Conservation (phyloP, 2,888 invertebrate genomes). For the Anagyrus pseudococci region DNA sequence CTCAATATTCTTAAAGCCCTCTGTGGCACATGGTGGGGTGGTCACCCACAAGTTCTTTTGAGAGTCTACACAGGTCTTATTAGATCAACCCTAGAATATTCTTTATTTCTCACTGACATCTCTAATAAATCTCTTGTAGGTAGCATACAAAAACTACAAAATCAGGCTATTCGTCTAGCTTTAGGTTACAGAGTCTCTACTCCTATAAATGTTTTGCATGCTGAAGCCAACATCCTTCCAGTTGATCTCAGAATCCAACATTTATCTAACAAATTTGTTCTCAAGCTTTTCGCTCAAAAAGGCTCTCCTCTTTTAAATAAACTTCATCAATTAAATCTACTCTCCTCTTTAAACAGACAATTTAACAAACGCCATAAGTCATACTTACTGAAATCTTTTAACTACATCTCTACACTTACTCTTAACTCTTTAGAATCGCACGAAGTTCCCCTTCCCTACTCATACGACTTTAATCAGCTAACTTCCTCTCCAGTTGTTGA, state of each 20-base stretch:
- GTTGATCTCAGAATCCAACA: not conserved
- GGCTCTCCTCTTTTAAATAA: not conserved
- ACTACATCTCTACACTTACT: not conserved
- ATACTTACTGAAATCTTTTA: not conserved
- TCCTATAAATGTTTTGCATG: not conserved
- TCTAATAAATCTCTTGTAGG: not conserved
- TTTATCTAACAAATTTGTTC: not conserved
- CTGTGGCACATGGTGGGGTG: constrained; percentile 15
- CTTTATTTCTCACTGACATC: not conserved
- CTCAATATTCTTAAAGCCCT: not conserved
- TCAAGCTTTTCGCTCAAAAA: not conserved
- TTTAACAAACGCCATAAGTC: not conserved
- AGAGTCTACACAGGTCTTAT: constrained; percentile 1
- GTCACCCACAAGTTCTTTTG: constrained; percentile 3
- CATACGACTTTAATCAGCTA: not conserved
- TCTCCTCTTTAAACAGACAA: not conserved
- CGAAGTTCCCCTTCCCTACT: not conserved
- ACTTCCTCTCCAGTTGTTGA: not conserved
- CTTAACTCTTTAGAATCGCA: not conserved
- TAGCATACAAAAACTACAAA: not conserved
- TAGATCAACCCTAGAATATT: constrained; percentile 10
- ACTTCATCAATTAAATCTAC: not conserved
- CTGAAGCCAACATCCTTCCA: not conserved
- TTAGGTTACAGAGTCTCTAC: constrained; percentile 5
- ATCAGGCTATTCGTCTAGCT: not conserved